Base-by-base conservation (phyloP, 2,797 vertebrate genomes). In the Sciurus vulgaris region DNA sequence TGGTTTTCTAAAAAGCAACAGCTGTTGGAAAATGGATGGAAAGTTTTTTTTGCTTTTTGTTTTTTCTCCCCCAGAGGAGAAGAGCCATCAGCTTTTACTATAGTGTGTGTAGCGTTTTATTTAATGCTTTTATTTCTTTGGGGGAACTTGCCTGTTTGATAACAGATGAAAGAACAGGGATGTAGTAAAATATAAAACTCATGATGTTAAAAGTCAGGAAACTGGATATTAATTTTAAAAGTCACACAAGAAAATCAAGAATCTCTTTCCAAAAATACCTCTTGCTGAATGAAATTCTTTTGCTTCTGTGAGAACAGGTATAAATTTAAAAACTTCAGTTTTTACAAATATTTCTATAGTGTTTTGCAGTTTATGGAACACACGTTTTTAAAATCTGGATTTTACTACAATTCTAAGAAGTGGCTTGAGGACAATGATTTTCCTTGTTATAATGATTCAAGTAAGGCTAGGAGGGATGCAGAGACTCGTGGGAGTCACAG, bases 1-100 rank as follows among this genome's bases (percentile, higher is more conserved):
- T 97, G 91, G 93, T 97, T 96, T 97, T 96, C 87, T 97, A 96
- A 97, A 96, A 96, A 95, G 93, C 95, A 97, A 83, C 97, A 98
- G 94, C 96, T 97, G 96, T 96, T 94, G 77, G 56, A 70, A 96
- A 97, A 95, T 96, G 90, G 94, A 93, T 96, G 88, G 93, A 90
- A 90, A 94, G 73, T n/a, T 79, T 59, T n/a, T n/a, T 76, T 70
- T n/a, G 61, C 65, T 92, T 94, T 83, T 54, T 63, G 2, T 77
- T 56, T 7, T 70, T 82, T 44, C 38, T 30, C 73, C 61, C 63
- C 56, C 47, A 33, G 22, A 73, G 78, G 28, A 86, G 85, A 92
- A 70, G 84, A 86, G 67, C 30, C 73, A 41, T 82, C 51, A 59
- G 54, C 82, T 89, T 97, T 95, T 81, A 77, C 93, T 88, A 10